A percentile compares a stretch with the other conserved stretches of the same genome.
Conservation (phyloP, 1,140 invertebrate species). For the Drosophila mojavensis region DNA sequence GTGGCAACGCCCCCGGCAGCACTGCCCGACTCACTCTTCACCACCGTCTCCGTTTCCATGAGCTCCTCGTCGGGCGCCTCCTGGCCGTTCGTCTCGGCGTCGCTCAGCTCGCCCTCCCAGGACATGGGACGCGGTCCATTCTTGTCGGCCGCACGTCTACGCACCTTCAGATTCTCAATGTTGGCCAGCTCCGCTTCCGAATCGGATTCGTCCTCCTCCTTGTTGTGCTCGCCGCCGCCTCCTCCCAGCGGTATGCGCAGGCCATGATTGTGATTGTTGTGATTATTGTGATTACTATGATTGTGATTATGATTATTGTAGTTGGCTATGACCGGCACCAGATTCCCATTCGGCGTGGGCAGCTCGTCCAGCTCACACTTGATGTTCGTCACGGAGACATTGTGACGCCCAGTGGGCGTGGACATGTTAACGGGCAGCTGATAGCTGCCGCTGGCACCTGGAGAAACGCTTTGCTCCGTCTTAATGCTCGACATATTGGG, state of each 20-base stretch:
- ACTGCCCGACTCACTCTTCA: conserved; percentile 62
- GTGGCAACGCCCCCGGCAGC: conserved; percentile 2
- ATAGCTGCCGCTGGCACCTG: conserved; percentile 49
- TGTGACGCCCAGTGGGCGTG: conserved; percentile 59
- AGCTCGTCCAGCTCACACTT: conserved; percentile 80
- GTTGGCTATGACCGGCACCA: conserved; percentile 76
- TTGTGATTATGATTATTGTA: conserved; percentile 54
- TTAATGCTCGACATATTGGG: conserved; percentile 79
- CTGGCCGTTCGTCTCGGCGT: conserved; percentile 84
- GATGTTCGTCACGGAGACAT: conserved; percentile 83
- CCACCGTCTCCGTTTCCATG: conserved; percentile 82
- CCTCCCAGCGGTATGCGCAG: conserved; percentile 70
- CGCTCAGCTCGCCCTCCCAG: conserved; percentile 95
- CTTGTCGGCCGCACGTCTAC: conserved; percentile 61
- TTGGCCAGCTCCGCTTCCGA: conserved; percentile 80
- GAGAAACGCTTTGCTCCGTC: conserved; percentile 64
- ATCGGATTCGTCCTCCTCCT: conserved; percentile 70
- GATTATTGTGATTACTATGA: conserved; percentile 22
- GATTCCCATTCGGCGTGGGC: conserved; percentile 71
- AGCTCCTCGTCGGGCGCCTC: conserved; percentile 80
- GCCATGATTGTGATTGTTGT: conserved; percentile 33
- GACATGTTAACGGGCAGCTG: conserved; percentile 71
- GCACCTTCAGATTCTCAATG: conserved; percentile 81
- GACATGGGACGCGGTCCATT: conserved; percentile 90
- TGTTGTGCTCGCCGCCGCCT: conserved; percentile 17